A percentile compares a stretch with the other conserved stretches of the same genome.
These are phyloP conservation scores for Brachionus manjavacas DNA, from an alignment of 1,140 invertebrate genomes.

Conservation along the genomic window DNA sequence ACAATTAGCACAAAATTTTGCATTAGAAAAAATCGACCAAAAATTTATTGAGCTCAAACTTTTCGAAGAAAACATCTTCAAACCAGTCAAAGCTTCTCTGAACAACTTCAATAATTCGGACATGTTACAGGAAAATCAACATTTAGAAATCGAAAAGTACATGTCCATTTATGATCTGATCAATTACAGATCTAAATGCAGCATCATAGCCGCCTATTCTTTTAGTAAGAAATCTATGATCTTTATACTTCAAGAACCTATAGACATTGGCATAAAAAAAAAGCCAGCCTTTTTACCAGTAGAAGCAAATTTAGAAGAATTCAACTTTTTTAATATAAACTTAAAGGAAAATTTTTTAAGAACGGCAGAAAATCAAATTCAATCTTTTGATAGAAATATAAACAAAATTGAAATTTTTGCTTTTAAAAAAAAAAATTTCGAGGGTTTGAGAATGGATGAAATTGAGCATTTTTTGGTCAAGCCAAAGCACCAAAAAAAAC, in stretches of 20 bases:
- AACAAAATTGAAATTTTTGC: slow-evolving; percentile 35
- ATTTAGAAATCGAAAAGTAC: slow-evolving; percentile 37
- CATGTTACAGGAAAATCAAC: slow-evolving; percentile 13
- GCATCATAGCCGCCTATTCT: not conserved
- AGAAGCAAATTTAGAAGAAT: not conserved
- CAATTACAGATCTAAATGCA: not conserved
- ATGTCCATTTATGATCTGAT: slow-evolving; percentile 30
- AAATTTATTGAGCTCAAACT: not conserved
- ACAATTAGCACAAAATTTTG: slow-evolving; percentile 22
- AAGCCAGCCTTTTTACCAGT: not conserved
- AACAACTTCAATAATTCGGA: not conserved
- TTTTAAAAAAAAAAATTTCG: slow-evolving; percentile 31
- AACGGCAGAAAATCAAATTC: not conserved
- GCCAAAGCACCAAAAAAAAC: not conserved
- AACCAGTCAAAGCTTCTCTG: not conserved
- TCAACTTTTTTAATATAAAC: not conserved
- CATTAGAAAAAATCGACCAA: not conserved
- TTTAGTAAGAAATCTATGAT: not conserved
- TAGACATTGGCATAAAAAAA: slow-evolving; percentile 15
- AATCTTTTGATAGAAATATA: not conserved
- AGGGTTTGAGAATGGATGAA: slow-evolving; percentile 22
- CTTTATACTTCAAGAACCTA: not conserved
- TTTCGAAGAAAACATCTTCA: not conserved
- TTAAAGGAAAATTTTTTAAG: slow-evolving; percentile 21
- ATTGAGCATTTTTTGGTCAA: not conserved